phyloP scores from a whole-genome alignment of 1,140 invertebrate genomes.

The Pissodes strobi region DNA sequence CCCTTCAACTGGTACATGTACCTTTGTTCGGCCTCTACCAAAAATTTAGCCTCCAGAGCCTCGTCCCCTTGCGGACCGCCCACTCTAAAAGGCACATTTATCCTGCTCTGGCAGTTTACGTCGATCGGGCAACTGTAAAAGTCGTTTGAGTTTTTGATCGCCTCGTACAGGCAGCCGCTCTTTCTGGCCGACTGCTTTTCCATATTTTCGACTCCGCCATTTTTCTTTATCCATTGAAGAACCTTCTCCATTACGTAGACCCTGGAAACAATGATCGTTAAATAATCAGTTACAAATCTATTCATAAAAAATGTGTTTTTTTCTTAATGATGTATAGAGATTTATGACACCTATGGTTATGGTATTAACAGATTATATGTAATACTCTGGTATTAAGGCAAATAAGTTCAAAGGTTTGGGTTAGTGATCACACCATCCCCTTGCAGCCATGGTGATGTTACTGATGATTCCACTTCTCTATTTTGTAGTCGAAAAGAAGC shows the following conservation, averaged over 20 bases:
- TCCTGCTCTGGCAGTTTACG: constrained; percentile 70
- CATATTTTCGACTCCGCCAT: constrained; percentile 88
- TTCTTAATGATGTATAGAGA: too few relatives aligned
- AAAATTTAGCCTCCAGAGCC: constrained; percentile 83
- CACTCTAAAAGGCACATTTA: constrained; percentile 94
- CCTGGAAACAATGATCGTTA: too few relatives aligned
- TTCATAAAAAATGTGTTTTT: too few relatives aligned
- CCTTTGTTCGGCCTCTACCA: constrained; percentile 74
- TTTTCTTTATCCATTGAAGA: constrained; percentile 87
- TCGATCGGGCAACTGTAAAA: constrained; percentile 85
- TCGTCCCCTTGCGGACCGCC: constrained; percentile 70
- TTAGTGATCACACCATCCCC: too few relatives aligned
- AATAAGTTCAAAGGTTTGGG: too few relatives aligned
- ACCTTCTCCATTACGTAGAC: constrained; percentile 91
- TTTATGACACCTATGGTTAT: too few relatives aligned
- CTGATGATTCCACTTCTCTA: too few relatives aligned
- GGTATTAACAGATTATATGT: too few relatives aligned
- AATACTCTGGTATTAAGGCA: too few relatives aligned
- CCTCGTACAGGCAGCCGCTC: constrained; percentile 78
- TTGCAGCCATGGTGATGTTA: too few relatives aligned
- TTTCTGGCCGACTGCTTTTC: constrained; percentile 71
- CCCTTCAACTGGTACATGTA: constrained; percentile 92
- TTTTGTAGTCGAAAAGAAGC: too few relatives aligned
- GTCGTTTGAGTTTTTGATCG: constrained; percentile 83
- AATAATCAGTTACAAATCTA: too few relatives aligned